A percentile compares a stretch with the other conserved stretches of the same genome.
Conservation (phyloP, 37 sponge, comb jelly and placozoan species). For the Halichondria panicea region DNA sequence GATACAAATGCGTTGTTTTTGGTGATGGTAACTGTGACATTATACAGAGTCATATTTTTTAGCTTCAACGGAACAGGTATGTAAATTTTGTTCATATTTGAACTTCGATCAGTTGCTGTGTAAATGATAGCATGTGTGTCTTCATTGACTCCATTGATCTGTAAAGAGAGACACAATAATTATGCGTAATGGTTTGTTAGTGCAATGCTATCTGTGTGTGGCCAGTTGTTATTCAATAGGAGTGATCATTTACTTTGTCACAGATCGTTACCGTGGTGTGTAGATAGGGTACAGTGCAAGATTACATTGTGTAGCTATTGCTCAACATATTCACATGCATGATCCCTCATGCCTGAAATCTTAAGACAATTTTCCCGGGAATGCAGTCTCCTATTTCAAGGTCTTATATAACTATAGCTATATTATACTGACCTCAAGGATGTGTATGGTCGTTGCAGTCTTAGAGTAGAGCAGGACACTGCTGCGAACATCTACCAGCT, state of each 20-base stretch:
- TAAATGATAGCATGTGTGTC: not conserved
- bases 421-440: slow-evolving; percentile 30
- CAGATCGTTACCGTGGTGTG: too few species aligned
- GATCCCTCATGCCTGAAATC: too few species aligned
- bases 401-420: too few species aligned
- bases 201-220: too few species aligned
- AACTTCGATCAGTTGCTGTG: not conserved
- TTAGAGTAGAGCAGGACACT: slow-evolving; percentile 40
- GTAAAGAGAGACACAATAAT: not conserved
- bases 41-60: slow-evolving; percentile 3
- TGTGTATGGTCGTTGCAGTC: slow-evolving; percentile 33
- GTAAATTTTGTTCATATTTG: not conserved
- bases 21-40: slow-evolving; percentile 9
- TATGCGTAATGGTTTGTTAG: too few species aligned
- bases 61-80: not conserved
- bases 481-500: not conserved
- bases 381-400: too few species aligned
- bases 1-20: not conserved
- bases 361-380: too few species aligned
- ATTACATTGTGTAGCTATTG: too few species aligned
- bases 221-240: too few species aligned
- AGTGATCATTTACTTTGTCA: too few species aligned
- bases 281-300: too few species aligned
- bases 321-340: too few species aligned
- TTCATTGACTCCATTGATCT: not conserved